These are phyloP conservation scores for Martes martes DNA, from an alignment of 2,113 vertebrate genomes.

Conservation along the genomic window DNA sequence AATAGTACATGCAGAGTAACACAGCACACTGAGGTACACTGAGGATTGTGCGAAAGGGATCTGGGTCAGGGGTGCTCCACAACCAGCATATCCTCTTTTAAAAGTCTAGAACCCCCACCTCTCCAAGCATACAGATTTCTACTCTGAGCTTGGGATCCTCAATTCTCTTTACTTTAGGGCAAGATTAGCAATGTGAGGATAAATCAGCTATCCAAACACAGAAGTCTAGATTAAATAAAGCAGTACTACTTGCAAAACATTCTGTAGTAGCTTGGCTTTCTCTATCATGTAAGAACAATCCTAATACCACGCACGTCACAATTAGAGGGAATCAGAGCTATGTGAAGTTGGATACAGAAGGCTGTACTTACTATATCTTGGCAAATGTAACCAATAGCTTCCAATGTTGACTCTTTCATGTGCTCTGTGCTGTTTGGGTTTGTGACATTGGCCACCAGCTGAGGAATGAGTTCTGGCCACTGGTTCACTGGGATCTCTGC, in stretches of 20 bases:
- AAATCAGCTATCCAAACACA: not conserved
- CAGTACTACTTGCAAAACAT: not conserved
- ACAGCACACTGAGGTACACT: not conserved
- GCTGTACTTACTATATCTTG: slow-evolving; percentile 95
- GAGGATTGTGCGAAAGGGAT: not conserved
- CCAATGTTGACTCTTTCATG: slow-evolving; percentile 99
- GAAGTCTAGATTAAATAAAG: not conserved
- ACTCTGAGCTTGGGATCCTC: not conserved
- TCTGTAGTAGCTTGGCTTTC: not conserved
- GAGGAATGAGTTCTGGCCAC: slow-evolving; percentile 97
- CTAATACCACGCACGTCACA: not conserved
- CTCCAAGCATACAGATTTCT: not conserved
- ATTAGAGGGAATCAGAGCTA: not conserved
- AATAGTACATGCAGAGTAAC: not conserved
- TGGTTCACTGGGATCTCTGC: slow-evolving; percentile 97
- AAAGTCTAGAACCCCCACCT: not conserved
- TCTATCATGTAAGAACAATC: not conserved
- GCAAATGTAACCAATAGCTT: slow-evolving; percentile 99
- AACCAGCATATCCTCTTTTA: not conserved
- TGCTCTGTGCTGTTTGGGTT: slow-evolving; percentile 96
- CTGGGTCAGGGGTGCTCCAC: not conserved
- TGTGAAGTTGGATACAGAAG: not conserved
- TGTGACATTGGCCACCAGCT: slow-evolving; percentile 96
- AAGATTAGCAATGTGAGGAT: not conserved
- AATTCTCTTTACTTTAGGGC: not conserved